phyloP scores from a whole-genome alignment of 2,113 vertebrate species.

The Perca schrenkii region DNA sequence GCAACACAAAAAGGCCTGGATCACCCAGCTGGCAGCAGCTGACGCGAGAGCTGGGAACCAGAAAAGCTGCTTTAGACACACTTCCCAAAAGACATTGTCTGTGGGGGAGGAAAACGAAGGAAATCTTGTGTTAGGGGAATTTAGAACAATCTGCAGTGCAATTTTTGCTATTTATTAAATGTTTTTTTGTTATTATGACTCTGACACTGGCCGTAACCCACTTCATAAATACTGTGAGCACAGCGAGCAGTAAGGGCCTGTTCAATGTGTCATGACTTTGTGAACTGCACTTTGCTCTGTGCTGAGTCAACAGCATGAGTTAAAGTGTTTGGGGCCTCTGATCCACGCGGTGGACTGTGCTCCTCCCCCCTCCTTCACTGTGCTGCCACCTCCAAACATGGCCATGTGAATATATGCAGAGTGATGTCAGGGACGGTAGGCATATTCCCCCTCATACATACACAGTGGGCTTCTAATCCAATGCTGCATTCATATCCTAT shows the following conservation, averaged over 20 bases:
- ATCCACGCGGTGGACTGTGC: not conserved
- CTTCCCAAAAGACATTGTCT: not conserved
- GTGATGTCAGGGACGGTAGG: not conserved
- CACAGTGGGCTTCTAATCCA: not conserved
- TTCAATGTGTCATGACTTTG: not conserved
- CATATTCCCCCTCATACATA: not conserved
- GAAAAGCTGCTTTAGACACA: conserved; percentile 2
- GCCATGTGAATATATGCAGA: not conserved
- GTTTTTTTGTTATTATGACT: conserved; percentile 15
- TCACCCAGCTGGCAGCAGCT: conserved; percentile 13
- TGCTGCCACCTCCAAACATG: conserved; percentile 39
- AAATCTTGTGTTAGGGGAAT: too few species aligned
- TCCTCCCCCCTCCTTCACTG: conserved; percentile 7
- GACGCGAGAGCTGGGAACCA: not conserved
- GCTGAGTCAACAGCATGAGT: not conserved
- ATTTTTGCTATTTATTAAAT: too few species aligned
- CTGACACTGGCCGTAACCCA: not conserved
- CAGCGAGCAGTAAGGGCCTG: not conserved
- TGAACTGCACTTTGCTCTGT: not conserved
- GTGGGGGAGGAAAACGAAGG: not conserved
- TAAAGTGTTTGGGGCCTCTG: not conserved
- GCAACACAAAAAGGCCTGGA: conserved; percentile 31
- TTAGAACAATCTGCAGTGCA: too few species aligned
- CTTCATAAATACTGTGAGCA: not conserved
- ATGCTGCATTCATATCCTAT: not conserved